These are phyloP conservation scores for Erebia ligea DNA, from an alignment of 2,888 invertebrate species.

Conservation along the genomic window DNA sequence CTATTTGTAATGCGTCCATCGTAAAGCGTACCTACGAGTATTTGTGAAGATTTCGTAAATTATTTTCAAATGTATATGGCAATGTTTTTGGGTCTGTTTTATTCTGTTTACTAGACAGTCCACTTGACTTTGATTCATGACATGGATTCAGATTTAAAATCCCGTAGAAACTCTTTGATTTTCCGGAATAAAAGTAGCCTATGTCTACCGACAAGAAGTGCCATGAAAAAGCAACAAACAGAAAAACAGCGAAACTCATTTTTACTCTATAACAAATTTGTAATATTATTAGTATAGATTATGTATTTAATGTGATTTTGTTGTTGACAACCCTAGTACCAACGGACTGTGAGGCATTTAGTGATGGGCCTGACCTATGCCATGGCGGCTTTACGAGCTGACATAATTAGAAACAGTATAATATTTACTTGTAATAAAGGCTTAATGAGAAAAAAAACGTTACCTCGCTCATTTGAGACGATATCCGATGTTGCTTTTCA, in stretches of 20 bases:
- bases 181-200: no score
- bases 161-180: no score
- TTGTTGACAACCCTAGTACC: slow-evolving; percentile 41
- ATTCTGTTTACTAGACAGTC: no score
- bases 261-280: no score
- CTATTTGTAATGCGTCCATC: not conserved
- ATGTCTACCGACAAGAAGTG: no score
- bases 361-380: slow-evolving; percentile 50
- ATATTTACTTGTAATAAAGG: slow-evolving; percentile 44
- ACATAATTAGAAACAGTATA: slow-evolving; percentile 45
- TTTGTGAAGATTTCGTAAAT: not conserved
- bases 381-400: slow-evolving; percentile 44
- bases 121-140: no score
- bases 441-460: slow-evolving; percentile 37
- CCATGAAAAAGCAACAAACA: no score
- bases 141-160: no score
- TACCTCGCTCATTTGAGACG: slow-evolving; percentile 27
- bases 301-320: not conserved
- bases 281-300: not conserved
- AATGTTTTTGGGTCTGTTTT: no score
- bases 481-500: slow-evolving; percentile 36
- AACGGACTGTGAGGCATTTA: slow-evolving; percentile 50
- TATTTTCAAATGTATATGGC: not conserved
- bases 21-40: no score
- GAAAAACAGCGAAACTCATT: no score